A percentile compares a stretch with the other conserved stretches of the same genome.
Evolutionary conservation across 2,888 invertebrate species (phyloP).

Genomic region (Rotaria sp.): DNA sequence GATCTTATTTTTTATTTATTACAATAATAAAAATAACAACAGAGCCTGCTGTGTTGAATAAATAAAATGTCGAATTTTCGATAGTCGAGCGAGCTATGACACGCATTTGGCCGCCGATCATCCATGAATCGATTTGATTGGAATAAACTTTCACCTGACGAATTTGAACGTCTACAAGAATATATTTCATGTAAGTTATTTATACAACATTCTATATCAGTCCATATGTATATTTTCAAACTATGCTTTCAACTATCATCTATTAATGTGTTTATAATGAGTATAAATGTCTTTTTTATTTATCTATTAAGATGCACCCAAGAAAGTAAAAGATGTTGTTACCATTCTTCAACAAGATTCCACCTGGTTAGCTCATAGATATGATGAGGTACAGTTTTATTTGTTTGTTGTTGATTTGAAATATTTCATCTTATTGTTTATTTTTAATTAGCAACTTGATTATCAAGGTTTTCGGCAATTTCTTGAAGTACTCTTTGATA

Average conservation of each 20-base stretch:
- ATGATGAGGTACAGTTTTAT: not conserved
- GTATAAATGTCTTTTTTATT: not conserved
- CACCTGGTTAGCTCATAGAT: not conserved
- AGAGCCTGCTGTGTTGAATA: not conserved
- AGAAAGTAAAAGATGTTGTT: slow-evolving; percentile 24
- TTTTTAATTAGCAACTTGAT: slow-evolving; percentile 76
- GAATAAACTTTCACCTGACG: slow-evolving; percentile 86
- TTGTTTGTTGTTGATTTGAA: not conserved
- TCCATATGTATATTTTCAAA: too few species aligned
- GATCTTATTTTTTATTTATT: not conserved
- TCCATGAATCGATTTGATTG: slow-evolving; percentile 56
- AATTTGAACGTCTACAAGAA: slow-evolving; percentile 86
- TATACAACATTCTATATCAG: not conserved
- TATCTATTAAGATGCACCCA: slow-evolving; percentile 20
- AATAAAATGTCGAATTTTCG: not conserved
- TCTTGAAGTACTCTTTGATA: slow-evolving; percentile 83
- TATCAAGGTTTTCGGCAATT: slow-evolving; percentile 85
- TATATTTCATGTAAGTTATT: slow-evolving; percentile 76
- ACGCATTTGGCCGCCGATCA: not conserved
- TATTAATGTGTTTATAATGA: not conserved
- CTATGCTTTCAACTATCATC: not conserved
- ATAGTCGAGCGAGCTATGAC: not conserved
- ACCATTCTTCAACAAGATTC: slow-evolving; percentile 10
- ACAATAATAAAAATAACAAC: not conserved
- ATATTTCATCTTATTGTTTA: not conserved